Conservation (phyloP, 2,113 vertebrate species). For the Morphnarchus princeps region DNA sequence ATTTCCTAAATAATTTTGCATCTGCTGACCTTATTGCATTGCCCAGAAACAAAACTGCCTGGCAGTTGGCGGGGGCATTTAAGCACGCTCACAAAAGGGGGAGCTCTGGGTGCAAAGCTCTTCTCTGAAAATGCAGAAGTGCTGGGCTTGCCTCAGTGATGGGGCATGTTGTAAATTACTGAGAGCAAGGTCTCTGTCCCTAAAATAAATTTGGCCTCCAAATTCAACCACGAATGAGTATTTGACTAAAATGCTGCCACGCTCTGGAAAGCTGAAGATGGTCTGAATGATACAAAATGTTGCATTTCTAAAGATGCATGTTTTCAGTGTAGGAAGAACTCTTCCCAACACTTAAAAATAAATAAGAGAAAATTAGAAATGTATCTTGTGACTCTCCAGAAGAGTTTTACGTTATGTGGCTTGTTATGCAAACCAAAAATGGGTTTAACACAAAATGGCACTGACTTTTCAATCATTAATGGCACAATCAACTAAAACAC, state of each 20-base stretch:
- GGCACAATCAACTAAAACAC: constrained; percentile 41
- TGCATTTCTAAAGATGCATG: not conserved
- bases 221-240: not conserved
- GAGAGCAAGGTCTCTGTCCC: not conserved
- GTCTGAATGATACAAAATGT: not conserved
- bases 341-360: not conserved
- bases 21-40: not conserved
- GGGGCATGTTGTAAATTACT: not conserved
- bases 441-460: constrained; percentile 23
- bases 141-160: not conserved
- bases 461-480: constrained; percentile 67
- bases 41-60: not conserved
- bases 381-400: not conserved
- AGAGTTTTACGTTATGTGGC: not conserved
- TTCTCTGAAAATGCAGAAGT: not conserved
- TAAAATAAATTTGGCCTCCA: not conserved
- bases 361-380: not conserved
- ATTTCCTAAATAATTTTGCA: constrained; percentile 3
- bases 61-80: not conserved
- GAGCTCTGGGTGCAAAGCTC: not conserved
- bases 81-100: not conserved
- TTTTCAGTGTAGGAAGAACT: not conserved
- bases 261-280: not conserved
- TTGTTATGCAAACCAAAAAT: constrained; percentile 4
- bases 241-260: not conserved